phyloP scores from a whole-genome alignment of 2,113 vertebrate species.

The Semnornis frantzii region DNA sequence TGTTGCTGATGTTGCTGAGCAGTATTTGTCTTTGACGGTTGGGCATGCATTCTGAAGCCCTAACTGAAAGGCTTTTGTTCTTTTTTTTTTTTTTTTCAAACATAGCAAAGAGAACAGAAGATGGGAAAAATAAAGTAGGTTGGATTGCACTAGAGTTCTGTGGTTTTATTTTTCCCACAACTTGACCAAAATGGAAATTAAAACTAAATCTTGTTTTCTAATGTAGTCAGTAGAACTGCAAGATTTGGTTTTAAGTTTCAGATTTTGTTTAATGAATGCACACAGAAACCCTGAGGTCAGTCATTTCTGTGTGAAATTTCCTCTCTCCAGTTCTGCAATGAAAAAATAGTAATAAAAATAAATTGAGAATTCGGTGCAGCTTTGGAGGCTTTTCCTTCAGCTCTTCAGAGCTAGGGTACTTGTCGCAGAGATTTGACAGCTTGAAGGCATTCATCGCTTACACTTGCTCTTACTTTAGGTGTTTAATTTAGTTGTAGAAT shows the following conservation, averaged over 20 bases:
- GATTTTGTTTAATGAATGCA: background rate
- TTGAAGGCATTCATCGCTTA: background rate
- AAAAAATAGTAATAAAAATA: background rate
- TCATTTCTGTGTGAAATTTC: background rate
- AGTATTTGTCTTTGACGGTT: background rate
- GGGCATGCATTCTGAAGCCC: background rate
- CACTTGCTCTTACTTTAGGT: constrained; percentile 15
- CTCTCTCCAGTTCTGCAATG: background rate
- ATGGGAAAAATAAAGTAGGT: background rate
- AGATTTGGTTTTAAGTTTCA: background rate
- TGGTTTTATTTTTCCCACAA: background rate
- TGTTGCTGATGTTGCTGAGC: background rate
- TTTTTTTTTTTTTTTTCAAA: background rate
- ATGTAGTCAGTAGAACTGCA: background rate
- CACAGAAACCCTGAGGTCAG: background rate
- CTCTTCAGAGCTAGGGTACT: background rate
- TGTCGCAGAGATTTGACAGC: constrained; percentile 36
- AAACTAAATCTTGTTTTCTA: background rate
- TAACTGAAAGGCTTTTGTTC: background rate
- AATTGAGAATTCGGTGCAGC: background rate
- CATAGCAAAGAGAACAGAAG: background rate
- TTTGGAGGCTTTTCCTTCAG: constrained; percentile 15
- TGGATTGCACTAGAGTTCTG: background rate
- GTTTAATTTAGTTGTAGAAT: constrained; percentile 25
- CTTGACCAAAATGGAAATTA: background rate